Base-by-base conservation (phyloP, 2,797 vertebrate genomes). In the Sandelia bainsii region DNA sequence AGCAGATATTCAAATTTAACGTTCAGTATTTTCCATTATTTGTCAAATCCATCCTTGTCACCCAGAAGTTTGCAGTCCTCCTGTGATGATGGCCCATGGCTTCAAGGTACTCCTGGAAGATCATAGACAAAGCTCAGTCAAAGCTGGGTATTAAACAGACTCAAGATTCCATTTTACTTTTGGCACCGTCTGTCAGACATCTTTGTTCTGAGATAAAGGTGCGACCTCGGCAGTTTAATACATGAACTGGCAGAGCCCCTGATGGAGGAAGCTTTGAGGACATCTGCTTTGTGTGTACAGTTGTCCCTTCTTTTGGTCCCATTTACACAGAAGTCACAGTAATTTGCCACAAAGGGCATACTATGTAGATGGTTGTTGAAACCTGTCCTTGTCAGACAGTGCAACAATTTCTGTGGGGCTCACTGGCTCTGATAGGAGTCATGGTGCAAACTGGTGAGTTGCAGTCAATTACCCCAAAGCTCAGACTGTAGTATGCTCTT, bases 161-260 rank as follows among this genome's bases (percentile, higher is more conserved):
- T 69, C 22, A 8, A 16, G 42, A 63, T 49, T 71, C 58, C 51
- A 83, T 86, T 89, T 87, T 46, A 60, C 53, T 78, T 68, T 75
- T 82, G 75, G 81, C 85, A 81, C 61, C 17, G 7, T n/a, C 59
- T 59, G 75, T 79, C 79, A 83, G 77, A 83, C 72, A 68, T 75
- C 72, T 87, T 79, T 77, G 71, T 77, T 79, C 59, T 81, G 79
- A 81, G 76, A 70, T 54, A 49, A 73, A 76, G 83, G 49, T 57
- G 69, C 80, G 80, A 86, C 79, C 81, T 83, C 58, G 1, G 65
- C 62, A 57, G 65, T 80, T 75, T 76, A 84, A 83, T 49, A 51
- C 40, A 20, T 58, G 53, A 64, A 69, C 69, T 52, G 60, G 56
- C 84, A 87, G 78, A 65, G 42, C 60, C 85, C 50, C 37, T 62